Evolutionary conservation across 2,888 invertebrate genomes (phyloP), one percentile per base, ranked within the genome.

Genomic region (Protonemura montana): DNA sequence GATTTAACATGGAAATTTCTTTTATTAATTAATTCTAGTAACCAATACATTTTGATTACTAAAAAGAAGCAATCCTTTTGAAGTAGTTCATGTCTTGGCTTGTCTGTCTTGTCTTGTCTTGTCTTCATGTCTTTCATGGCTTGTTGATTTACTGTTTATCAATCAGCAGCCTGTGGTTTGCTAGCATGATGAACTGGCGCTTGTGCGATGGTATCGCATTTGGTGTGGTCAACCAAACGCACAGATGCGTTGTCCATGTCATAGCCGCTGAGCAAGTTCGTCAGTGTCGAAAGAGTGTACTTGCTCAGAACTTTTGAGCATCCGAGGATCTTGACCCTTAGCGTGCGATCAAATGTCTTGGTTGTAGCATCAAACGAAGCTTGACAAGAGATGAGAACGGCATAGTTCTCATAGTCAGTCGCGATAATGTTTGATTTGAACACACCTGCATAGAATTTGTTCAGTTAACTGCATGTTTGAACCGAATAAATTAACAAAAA

Each of bases 381-480:
- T 21, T 76, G 85, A 87, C 88, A 88, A 13, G 87, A 85, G 27
- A 88, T 26, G 87, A 86, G 84, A 7, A 87, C 85, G 78, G 88
- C 88, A 83, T 87, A 88, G 41, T 35, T 87, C n/a, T 88, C 88
- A 85, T 88, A 88, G 86, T 88, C 88, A 82, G 88, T 88, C n/a
- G 88, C 87, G 42, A 88, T 83, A 0, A 88, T 42, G 85, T 86
- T 86, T 76, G 85, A 82, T 82, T 85, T 87, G 87, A 77, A 87
- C 25, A 86, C 27, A 26, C 82, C 88, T 88, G 87, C 41, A 76
- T 78, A 35, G 35, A 35, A 35, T 35, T 3, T 35, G 35, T 35
- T 35, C n/a, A n/a, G n/a, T n/a, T n/a, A n/a, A n/a, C n/a, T n/a
- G n/a, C n/a, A n/a, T n/a, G n/a, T n/a, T n/a, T n/a, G n/a, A n/a